phyloP scores from a whole-genome alignment of 2,888 invertebrate genomes.

The Baccha elongata region DNA sequence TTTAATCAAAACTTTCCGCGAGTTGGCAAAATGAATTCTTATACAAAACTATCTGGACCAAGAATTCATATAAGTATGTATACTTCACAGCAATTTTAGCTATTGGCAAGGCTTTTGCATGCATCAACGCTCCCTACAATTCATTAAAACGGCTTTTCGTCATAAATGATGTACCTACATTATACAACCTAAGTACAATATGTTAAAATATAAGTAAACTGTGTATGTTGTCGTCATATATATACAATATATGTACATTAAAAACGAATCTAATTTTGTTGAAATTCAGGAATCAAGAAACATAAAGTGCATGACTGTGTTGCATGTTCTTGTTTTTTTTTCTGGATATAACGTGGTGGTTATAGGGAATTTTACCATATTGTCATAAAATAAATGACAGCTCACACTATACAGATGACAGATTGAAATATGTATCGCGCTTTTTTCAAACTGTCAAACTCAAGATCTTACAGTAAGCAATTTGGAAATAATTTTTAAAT shows the following conservation, averaged over 20 bases:
- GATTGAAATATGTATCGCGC: too few relatives aligned
- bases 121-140: conserved; percentile 19
- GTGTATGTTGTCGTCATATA: background rate
- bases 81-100: conserved; percentile 27
- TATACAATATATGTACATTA: conserved; percentile 23
- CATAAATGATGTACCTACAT: background rate
- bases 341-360: too few relatives aligned
- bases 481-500: too few relatives aligned
- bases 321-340: too few relatives aligned
- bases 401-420: too few relatives aligned
- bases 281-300: conserved; percentile 7
- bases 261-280: conserved; percentile 28
- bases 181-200: background rate
- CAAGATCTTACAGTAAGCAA: too few relatives aligned
- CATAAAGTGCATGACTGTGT: too few relatives aligned
- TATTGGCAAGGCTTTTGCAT: conserved; percentile 40
- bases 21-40: conserved; percentile 45
- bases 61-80: background rate
- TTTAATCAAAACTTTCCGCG: conserved; percentile 67
- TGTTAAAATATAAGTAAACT: conserved; percentile 3
- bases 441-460: too few relatives aligned
- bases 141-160: conserved; percentile 22
- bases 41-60: conserved; percentile 39
- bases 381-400: too few relatives aligned
- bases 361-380: too few relatives aligned